These are phyloP conservation scores for Protonemura montana DNA, from an alignment of 2,888 invertebrate genomes.

Conservation along the genomic window DNA sequence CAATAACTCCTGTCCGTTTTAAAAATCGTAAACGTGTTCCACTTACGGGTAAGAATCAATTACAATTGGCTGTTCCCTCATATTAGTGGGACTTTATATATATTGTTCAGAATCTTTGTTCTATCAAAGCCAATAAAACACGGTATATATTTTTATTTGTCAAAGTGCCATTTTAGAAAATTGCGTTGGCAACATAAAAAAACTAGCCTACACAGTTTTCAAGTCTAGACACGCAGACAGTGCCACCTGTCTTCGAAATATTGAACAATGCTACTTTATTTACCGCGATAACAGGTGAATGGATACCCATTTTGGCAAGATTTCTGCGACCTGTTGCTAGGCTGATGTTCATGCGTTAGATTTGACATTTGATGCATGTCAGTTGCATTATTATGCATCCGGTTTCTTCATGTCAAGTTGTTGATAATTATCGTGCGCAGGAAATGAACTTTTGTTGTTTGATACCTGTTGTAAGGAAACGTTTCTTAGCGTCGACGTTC, in stretches of 20 bases:
- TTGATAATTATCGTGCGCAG: constrained; percentile 28
- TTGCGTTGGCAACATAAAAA: not conserved
- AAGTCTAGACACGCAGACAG: not conserved
- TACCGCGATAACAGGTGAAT: not conserved
- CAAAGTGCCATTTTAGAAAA: not conserved
- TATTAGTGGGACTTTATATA: not conserved
- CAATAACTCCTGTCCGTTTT: not conserved
- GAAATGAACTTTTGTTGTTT: constrained; percentile 9
- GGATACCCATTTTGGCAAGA: not conserved
- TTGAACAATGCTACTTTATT: not conserved
- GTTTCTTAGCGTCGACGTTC: not conserved
- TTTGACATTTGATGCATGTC: not conserved
- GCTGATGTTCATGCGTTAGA: not conserved
- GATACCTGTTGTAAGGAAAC: not conserved
- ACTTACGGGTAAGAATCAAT: not conserved
- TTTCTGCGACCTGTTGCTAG: not conserved
- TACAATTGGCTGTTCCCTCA: not conserved
- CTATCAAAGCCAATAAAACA: not conserved
- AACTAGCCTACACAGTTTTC: not conserved
- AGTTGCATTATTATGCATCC: constrained; percentile 17
- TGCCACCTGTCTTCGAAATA: not conserved
- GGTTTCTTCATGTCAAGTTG: constrained; percentile 30
- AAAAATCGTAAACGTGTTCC: not conserved
- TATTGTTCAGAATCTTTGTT: not conserved
- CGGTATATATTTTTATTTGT: not conserved